Percentiles rank a stretch among this genome's conserved stretches.
Evolutionary conservation across 2,797 vertebrate genomes (phyloP).

Genomic region (Uromys caudimaculatus): DNA sequence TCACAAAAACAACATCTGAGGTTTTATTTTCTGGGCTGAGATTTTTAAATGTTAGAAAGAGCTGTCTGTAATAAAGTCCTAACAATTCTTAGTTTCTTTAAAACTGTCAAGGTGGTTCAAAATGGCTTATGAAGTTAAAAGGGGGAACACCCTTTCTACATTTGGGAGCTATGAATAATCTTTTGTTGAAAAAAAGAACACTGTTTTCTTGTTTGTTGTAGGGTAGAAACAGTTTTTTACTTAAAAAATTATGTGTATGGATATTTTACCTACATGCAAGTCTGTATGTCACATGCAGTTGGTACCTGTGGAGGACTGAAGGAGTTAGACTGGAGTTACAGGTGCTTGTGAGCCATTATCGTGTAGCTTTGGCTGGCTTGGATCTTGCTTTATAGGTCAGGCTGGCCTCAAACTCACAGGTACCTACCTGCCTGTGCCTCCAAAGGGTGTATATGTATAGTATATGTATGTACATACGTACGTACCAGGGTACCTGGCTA

Average conservation of each 20-base stretch:
- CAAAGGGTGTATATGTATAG: background rate
- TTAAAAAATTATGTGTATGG: background rate
- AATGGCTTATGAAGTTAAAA: background rate
- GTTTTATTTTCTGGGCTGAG: background rate
- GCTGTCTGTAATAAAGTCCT: background rate
- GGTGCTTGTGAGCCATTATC: too few relatives aligned
- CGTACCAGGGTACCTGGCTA: background rate
- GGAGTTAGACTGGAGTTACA: too few relatives aligned
- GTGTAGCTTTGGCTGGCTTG: background rate
- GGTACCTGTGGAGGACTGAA: too few relatives aligned
- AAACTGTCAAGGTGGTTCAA: background rate
- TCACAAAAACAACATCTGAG: background rate
- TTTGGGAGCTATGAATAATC: background rate
- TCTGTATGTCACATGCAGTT: too few relatives aligned
- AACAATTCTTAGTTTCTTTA: slow-evolving; percentile 15
- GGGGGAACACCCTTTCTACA: background rate
- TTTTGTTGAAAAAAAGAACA: slow-evolving; percentile 1
- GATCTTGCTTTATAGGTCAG: background rate
- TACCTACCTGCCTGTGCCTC: background rate
- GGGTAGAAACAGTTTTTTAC: background rate
- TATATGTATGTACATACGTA: too few relatives aligned
- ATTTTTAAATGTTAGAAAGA: slow-evolving; percentile 11
- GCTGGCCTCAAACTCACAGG: background rate
- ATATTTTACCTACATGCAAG: too few relatives aligned
- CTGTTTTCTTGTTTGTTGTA: background rate